Evolutionary conservation across 2,888 invertebrate species (phyloP), one percentile per base, ranked within the genome.

Genomic region (Leucoptera coffeella): DNA sequence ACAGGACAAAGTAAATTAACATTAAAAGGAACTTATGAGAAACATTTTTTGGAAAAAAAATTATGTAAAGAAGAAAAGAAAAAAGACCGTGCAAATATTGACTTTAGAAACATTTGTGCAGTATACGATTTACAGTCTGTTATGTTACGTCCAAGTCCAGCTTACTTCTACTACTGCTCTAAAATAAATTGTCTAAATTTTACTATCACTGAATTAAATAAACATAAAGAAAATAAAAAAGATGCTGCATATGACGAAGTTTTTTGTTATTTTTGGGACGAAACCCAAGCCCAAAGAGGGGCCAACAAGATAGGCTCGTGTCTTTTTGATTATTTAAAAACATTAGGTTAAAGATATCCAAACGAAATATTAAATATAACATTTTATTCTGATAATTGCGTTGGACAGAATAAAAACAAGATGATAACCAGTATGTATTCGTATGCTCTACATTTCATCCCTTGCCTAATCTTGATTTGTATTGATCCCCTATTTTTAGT

Each of bases 401-500:
- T 29, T 15, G 35, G 35, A 11, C 36, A 37, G 26, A 33, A 37
- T 25, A 35, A 35, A 32, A 37, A 37, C 22, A 28, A 35, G 26
- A 35, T 32, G 26, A 27, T 35, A 32, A 25, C 33, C n/a, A 12
- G 27, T 9, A 15, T 34, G 28, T 34, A 35, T 28, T 11, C 24
- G 11, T 34, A 30, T 22, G 34, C 35, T 12, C 27, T 35, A 4
- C 12, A 14, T 17, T n/a, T n/a, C 4, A 8, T 12, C 3, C 9
- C 7, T 11, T 8, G 7, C 22, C 10, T 9, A 2, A 8, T 3
- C 3, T 22, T 10, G 4, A 22, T 11, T 7, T 22, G 12, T 22
- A 22, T 22, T 14, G 14, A 14, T 13, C 11, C 14, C 3, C 6
- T 14, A 12, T 14, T 24, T 7, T 8, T 13, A 9, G 24, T 22